Conservation (phyloP, 1,140 invertebrate genomes). For the Ceratina australensis region DNA sequence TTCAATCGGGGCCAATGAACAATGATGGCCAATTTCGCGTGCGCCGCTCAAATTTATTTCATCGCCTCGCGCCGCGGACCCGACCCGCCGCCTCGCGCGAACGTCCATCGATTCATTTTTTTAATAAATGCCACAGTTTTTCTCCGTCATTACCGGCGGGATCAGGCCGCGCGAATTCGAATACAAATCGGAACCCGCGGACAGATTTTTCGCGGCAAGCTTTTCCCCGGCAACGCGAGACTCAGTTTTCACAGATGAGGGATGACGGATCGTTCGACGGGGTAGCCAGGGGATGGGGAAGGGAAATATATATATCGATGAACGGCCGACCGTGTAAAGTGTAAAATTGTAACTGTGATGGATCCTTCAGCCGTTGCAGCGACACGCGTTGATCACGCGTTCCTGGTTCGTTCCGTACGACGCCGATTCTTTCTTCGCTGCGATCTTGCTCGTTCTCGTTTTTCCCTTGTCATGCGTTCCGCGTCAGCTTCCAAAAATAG, state of each 20-base stretch:
- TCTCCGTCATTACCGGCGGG: neutral
- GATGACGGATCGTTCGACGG: neutral
- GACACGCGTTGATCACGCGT: conserved; percentile 12
- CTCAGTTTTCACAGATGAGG: neutral
- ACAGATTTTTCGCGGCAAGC: neutral
- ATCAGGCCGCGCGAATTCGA: neutral
- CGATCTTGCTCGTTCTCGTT: conserved; percentile 12
- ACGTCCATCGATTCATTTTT: too few species aligned
- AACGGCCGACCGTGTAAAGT: conserved; percentile 35
- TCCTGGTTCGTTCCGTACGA: conserved; percentile 31
- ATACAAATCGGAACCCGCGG: neutral
- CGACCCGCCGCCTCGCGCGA: too few species aligned
- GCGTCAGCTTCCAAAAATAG: neutral
- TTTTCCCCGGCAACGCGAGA: too few species aligned
- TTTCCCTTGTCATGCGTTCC: neutral
- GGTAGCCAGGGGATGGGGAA: too few species aligned
- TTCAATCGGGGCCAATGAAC: neutral
- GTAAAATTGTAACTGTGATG: conserved; percentile 47
- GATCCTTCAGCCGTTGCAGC: conserved; percentile 11
- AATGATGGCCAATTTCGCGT: conserved; percentile 24
- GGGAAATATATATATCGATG: neutral
- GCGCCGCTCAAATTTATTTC: conserved; percentile 18
- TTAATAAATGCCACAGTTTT: neutral
- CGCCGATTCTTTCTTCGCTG: conserved; percentile 50
- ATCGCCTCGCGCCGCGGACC: neutral